phyloP scores from a whole-genome alignment of 2,797 vertebrate genomes.

The Furcifer pardalis region DNA sequence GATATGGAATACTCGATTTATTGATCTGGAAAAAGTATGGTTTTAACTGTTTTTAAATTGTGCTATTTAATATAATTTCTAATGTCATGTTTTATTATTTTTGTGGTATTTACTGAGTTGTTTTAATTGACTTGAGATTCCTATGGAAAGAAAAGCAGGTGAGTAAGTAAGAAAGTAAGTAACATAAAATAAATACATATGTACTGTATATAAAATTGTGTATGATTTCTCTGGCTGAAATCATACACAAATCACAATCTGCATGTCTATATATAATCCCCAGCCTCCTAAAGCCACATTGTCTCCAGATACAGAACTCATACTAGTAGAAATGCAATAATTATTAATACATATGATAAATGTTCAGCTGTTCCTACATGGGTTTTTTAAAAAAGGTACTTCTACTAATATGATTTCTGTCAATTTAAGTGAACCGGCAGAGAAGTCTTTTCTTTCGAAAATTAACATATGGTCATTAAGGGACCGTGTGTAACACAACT shows the following conservation, averaged over 20 bases:
- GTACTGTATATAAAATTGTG: too few relatives aligned
- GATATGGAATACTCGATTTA: too few relatives aligned
- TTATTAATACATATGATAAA: neutral
- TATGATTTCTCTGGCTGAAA: neutral
- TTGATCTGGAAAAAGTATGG: too few relatives aligned
- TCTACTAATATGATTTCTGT: neutral
- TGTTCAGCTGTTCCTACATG: neutral
- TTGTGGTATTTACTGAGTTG: too few relatives aligned
- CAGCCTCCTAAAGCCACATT: neutral
- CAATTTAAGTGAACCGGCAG: neutral
- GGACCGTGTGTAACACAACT: neutral
- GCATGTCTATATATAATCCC: neutral
- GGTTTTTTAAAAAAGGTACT: neutral
- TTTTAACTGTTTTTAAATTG: too few relatives aligned
- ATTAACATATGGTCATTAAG: neutral
- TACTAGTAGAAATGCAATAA: neutral
- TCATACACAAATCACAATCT: neutral
- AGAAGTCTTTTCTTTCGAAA: neutral
- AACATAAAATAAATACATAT: too few relatives aligned
- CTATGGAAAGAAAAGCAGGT: too few relatives aligned
- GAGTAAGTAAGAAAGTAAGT: too few relatives aligned
- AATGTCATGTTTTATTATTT: too few relatives aligned
- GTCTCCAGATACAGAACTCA: neutral
- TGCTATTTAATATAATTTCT: too few relatives aligned
- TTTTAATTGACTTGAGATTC: too few relatives aligned